phyloP scores from a whole-genome alignment of 2,113 vertebrate species.

The Aramus guarauna region DNA sequence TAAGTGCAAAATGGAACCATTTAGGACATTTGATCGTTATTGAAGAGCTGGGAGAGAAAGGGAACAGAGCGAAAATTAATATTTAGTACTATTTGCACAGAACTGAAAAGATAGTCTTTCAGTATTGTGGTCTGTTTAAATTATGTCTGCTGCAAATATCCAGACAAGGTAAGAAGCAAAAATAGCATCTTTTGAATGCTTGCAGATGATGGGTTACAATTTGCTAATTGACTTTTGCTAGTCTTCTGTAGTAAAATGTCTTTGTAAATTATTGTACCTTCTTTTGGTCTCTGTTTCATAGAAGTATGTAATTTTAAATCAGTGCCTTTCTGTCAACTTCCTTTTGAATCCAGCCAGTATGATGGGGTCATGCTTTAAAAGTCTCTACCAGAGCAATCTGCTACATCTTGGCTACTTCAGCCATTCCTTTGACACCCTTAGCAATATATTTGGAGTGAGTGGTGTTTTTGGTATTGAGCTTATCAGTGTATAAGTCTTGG shows the following conservation, averaged over 20 bases:
- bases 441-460: neutral
- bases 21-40: neutral
- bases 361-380: neutral
- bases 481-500: neutral
- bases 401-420: neutral
- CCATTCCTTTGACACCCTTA: neutral
- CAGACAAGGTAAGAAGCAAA: neutral
- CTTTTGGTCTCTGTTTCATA: neutral
- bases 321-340: neutral
- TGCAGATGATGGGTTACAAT: neutral
- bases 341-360: neutral
- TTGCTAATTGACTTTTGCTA: neutral
- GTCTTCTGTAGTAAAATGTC: neutral
- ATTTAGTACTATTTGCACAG: neutral
- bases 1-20: neutral
- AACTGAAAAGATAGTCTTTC: neutral
- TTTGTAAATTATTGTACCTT: neutral
- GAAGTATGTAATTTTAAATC: neutral
- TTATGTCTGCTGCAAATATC: neutral
- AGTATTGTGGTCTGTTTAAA: neutral
- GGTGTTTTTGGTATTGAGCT: neutral
- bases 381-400: neutral
- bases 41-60: neutral
- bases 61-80: neutral
- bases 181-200: neutral